Evolutionary conservation across 2,113 vertebrate genomes (phyloP), one percentile per base, ranked within the genome.

Genomic region (Pterocles gutturalis): DNA sequence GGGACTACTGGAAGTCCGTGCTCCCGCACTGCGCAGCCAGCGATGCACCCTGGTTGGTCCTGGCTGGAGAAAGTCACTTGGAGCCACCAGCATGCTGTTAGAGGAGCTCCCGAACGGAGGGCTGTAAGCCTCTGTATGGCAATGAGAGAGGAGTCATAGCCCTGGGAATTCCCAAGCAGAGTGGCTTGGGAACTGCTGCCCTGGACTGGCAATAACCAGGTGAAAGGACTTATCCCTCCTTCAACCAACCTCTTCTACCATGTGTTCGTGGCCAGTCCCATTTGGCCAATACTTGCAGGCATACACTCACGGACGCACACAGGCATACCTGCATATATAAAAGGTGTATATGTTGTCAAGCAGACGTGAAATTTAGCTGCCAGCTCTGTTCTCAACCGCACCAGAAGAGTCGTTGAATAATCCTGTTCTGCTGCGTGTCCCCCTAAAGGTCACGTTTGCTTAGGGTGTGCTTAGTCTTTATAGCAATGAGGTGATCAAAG

Each of bases 301-400:
- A 4, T 51, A 25, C 4, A 9, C 21, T 41, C 16, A 43, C 1
- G 2, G 34, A 16, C 1, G 0, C 14, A 8, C 29, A 20, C 8
- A 53, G 22, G 26, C 36, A 33, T 53, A 60, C 29, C 45, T 58
- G 15, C 55, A 3, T 75, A n/a, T 20, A 24, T 53, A 29, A 58
- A 75, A 84, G 29, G 51, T 36, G 18, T 10, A 10, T 72, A 11
- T 31, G 29, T 69, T 87, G 29, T 69, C 49, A 77, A 54, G 49
- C 49, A 69, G 61, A 54, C 49, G 5, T 75, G 38, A 89, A 38
- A 48, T 86, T 45, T 79, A 83, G 49, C 31, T 28, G 26, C 45
- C 31, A 36, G 0, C 22, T 83, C 61, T 60, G 54, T 34, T 94
- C 57, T 87, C 21, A 79, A 2, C 1, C 3, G 78, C 49, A 21